Evolutionary conservation across 2,113 vertebrate genomes (phyloP), one percentile per base, ranked within the genome.

Genomic region (Xiphias gladius): DNA sequence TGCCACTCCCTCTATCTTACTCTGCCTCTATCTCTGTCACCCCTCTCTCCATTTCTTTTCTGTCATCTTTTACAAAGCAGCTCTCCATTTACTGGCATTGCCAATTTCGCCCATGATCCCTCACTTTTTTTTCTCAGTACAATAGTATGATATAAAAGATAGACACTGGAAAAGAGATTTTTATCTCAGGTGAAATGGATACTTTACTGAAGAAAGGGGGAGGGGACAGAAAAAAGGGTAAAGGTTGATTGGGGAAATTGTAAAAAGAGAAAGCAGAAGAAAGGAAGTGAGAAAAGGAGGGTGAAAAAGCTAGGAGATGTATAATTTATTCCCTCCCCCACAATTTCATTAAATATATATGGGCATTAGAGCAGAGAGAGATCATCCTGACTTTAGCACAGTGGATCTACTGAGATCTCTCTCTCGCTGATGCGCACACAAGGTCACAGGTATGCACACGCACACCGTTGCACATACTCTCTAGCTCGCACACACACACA

Each of bases 341-440:
- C n/a, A n/a, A 62, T 76, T 78, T 73, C 90, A 91, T 85, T 80
- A 82, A 88, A 88, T 80, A 89, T 87, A 88, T 82, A 85, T 86
- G 72, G 22, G 59, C 28, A 62, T 70, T 82, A 76, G 70, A 80
- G 72, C 74, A 32, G 39, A 19, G 57, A 71, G 76, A 68, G 61
- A 85, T 79, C 64, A 39, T 5, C 59, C 55, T 26, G 78, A 73
- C 71, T 80, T 79, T 37, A 73, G 69, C 48, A 41, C 61, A 73
- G 75, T 48, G 48, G 76, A 66, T 84, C 83, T 22, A 64, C 76
- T 48, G 46, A 72, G 70, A 81, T 83, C 64, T n/a, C 54, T 35
- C 22, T 26, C 12, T 62, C 28, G 19, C 43, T 48, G 64, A 61
- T 67, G 26, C 35, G 61, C 59, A 68, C 37, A 67, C 19, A 69